These are phyloP conservation scores for Orius insidiosus DNA, from an alignment of 1,140 invertebrate genomes.

Conservation along the genomic window DNA sequence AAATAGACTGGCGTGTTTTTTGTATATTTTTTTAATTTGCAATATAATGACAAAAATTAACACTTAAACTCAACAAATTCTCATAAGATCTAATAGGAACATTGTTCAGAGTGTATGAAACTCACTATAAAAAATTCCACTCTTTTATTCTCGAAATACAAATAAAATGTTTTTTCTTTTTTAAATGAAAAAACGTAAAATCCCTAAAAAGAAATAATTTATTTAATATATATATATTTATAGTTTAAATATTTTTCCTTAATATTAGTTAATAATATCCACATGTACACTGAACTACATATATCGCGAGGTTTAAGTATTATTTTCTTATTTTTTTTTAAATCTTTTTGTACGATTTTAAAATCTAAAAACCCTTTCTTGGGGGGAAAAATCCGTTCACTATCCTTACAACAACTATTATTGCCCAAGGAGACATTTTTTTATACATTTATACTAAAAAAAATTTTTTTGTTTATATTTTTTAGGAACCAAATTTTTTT, in stretches of 20 bases:
- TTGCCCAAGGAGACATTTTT: conserved; percentile 10
- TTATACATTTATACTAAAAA: conserved; percentile 6
- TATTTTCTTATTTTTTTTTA: not conserved
- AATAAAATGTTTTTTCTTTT: not conserved
- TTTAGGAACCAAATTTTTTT: conserved; percentile 10
- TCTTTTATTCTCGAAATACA: not conserved
- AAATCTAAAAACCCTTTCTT: conserved; percentile 1
- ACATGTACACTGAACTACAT: conserved; percentile 22
- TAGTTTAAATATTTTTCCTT: conserved; percentile 16
- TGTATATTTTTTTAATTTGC: not conserved
- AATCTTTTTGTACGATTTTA: conserved; percentile 18
- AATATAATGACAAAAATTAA: conserved; percentile 3
- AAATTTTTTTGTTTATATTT: conserved; percentile 9
- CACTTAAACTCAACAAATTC: conserved; percentile 11
- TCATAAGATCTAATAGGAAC: conserved; percentile 15
- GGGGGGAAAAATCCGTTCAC: not conserved
- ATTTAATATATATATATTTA: conserved; percentile 14
- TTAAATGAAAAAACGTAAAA: conserved; percentile 5
- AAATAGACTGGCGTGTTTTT: too few relatives aligned
- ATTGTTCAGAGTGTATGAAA: conserved; percentile 9
- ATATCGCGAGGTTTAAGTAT: conserved; percentile 21
- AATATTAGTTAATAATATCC: conserved; percentile 18
- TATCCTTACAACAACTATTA: conserved; percentile 12
- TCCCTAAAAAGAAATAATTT: conserved; percentile 17
- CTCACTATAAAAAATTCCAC: conserved; percentile 6